Evolutionary conservation across 2,888 invertebrate species (phyloP), one percentile per base, ranked within the genome.

Genomic region (Oithona nana): DNA sequence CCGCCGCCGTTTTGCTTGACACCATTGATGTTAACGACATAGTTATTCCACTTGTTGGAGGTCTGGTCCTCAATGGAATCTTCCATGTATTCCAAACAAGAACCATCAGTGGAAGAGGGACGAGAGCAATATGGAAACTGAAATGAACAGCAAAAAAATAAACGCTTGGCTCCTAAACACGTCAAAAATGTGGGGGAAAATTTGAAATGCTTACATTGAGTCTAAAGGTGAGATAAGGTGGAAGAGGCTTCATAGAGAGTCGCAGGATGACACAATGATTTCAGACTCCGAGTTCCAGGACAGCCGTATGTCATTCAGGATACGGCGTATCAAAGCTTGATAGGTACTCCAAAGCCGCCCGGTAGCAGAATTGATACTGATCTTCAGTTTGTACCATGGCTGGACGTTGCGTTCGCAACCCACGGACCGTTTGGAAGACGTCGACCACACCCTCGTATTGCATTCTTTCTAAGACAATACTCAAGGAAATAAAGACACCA

Each of bases 321-420:
- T 54, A 54, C 20, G 89, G 89, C 75, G 95, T 93, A 77, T 95
- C 94, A 76, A 95, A 97, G 28, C 93, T 94, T 69, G 93, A 92
- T 73, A 98, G 81, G 77, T 97, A 98, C 74, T 98, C 98, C 74
- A 97, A 80, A 69, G 95, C 94, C 65, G 98, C 95, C 70, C 93
- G 85, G 77, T 99, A 98, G 78, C 97, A 95, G 79, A 99, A 99
- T 76, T 97, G 93, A 77, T 98, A 98, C 77, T 99, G 97, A 78
- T 98, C 95, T 89, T 95, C 95, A 68, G 97, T 95, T 76, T 98
- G 97, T 69, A 99, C 95, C 97, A 99, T 98, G 68, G 94, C 94
- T 66, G 95, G 94, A 69, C 98, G 81, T 75, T 98, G 97, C 67
- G 97, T 95, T 72, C 98, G 83, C 69, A 99, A 79, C 75, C 95